Evolutionary conservation across 2,113 vertebrate species (phyloP).

Genomic region (Cnemophilus loriae): DNA sequence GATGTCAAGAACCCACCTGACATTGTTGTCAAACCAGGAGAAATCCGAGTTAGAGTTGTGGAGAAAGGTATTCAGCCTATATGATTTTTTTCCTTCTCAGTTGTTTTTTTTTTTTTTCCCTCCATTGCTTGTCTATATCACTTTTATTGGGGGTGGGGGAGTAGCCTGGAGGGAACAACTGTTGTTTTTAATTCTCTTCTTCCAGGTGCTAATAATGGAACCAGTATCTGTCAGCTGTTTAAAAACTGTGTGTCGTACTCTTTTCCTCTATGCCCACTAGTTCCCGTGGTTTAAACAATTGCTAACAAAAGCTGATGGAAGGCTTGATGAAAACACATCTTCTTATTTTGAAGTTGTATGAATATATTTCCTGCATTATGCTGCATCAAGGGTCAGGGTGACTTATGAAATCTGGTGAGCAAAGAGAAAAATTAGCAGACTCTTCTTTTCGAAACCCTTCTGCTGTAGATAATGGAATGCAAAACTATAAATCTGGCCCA

Average conservation of each 20-base stretch:
- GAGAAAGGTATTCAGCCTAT: slow-evolving; percentile 79
- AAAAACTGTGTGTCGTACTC: not conserved
- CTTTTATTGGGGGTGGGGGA: not conserved
- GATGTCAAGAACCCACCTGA: slow-evolving; percentile 91
- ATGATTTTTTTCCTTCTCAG: not conserved
- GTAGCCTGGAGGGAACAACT: not conserved
- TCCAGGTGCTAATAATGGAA: not conserved
- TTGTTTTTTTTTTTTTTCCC: not conserved
- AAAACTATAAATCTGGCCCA: not conserved
- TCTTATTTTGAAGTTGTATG: not conserved
- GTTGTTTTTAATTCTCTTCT: not conserved
- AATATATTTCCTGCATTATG: not conserved
- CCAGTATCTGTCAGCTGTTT: not conserved
- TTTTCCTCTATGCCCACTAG: not conserved
- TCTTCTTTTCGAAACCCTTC: not conserved
- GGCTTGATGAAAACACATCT: not conserved
- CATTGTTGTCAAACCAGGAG: slow-evolving; percentile 76
- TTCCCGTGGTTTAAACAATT: not conserved
- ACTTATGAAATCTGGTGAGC: not conserved
- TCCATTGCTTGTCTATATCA: not conserved
- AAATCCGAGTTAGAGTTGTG: slow-evolving; percentile 83
- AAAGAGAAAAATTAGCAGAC: not conserved
- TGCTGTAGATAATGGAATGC: not conserved
- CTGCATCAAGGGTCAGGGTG: not conserved
- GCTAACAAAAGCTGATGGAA: not conserved